Evolutionary conservation across 2,888 invertebrate genomes (phyloP).

Genomic region (Synanthedon andrenaeformis): DNA sequence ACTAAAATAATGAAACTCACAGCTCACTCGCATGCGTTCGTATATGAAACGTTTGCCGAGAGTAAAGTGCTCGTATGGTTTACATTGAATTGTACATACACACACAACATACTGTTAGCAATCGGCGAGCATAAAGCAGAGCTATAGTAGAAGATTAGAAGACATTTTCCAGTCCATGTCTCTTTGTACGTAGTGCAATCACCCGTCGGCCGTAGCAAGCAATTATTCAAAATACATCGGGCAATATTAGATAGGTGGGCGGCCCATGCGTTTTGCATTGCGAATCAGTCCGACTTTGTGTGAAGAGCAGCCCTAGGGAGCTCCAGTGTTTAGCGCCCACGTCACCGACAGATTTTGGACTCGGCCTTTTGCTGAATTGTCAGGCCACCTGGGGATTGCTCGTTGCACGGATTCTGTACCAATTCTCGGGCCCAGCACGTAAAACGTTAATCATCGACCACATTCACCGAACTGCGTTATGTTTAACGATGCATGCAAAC

Average conservation of each 20-base stretch:
- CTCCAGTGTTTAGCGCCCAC: slow-evolving; percentile 37
- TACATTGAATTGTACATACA: no score
- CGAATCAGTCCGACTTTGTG: slow-evolving; percentile 63
- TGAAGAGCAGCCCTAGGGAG: slow-evolving; percentile 38
- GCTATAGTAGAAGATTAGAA: slow-evolving; percentile 15
- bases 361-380: slow-evolving; percentile 50
- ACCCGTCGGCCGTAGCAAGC: slow-evolving; percentile 40
- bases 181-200: slow-evolving; percentile 58
- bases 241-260: slow-evolving; percentile 66
- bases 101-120: background rate
- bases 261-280: slow-evolving; percentile 66
- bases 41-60: no score
- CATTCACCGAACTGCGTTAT: slow-evolving; percentile 22
- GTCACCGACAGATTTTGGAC: slow-evolving; percentile 24
- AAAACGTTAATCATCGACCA: slow-evolving; percentile 19
- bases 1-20: no score
- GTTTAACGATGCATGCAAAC: slow-evolving; percentile 7
- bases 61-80: no score
- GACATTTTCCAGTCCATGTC: slow-evolving; percentile 47
- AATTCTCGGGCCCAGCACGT: slow-evolving; percentile 2
- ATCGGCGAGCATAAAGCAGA: background rate
- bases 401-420: slow-evolving; percentile 18
- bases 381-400: slow-evolving; percentile 33
- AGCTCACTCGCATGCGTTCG: no score
- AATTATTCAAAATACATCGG: slow-evolving; percentile 69